These are phyloP conservation scores for Malurus leucopterus DNA, from an alignment of 2,797 vertebrate genomes.

Conservation along the genomic window DNA sequence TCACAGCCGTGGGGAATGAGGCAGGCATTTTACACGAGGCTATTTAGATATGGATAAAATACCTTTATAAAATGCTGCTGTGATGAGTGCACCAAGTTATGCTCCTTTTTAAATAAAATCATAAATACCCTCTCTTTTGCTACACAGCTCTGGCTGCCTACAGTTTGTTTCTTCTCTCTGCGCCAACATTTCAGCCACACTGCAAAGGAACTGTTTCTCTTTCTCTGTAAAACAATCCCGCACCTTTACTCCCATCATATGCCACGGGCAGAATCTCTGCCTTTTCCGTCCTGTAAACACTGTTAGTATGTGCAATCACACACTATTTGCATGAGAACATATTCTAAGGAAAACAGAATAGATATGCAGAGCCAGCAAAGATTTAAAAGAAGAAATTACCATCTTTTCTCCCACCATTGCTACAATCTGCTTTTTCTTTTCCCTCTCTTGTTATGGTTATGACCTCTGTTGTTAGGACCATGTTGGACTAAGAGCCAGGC, in stretches of 20 bases:
- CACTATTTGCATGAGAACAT: neutral
- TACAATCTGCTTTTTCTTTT: neutral
- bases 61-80: neutral
- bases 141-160: neutral
- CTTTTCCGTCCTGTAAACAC: neutral
- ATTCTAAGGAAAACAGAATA: neutral
- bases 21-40: neutral
- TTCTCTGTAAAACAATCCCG: neutral
- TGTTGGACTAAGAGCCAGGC: accelerated
- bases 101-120: neutral
- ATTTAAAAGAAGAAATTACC: neutral
- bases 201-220: neutral
- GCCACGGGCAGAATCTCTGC: neutral
- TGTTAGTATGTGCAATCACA: neutral
- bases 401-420: neutral
- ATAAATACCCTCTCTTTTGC: neutral
- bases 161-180: neutral
- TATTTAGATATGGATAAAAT: neutral
- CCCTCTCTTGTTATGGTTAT: neutral
- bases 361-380: neutral
- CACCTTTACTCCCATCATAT: neutral
- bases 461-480: neutral
- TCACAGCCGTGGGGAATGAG: neutral
- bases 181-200: neutral
- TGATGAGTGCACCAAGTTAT: neutral